These are phyloP conservation scores for Drosophila yakuba DNA, from an alignment of 1,140 invertebrate genomes.

Conservation along the genomic window DNA sequence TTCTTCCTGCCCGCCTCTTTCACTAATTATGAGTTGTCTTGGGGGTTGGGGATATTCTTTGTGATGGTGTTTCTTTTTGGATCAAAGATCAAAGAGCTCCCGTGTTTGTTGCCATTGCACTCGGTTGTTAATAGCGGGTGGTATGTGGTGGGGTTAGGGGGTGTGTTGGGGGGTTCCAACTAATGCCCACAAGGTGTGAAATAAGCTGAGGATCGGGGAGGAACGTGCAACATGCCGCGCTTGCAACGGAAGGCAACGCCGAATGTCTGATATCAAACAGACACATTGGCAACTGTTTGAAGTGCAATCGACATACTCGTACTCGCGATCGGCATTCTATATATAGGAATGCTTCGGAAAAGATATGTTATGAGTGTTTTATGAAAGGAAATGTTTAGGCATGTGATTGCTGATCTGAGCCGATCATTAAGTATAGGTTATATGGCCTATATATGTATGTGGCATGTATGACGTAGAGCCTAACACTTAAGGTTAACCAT, in stretches of 20 bases:
- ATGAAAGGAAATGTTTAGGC: slow-evolving; percentile 47
- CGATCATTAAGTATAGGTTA: slow-evolving; percentile 16
- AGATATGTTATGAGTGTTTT: slow-evolving; percentile 27
- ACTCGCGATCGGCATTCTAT: slow-evolving; percentile 50
- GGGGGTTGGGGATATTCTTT: slow-evolving; percentile 4
- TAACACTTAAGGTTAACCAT: not conserved
- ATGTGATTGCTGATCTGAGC: slow-evolving; percentile 45
- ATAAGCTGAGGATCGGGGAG: slow-evolving; percentile 32
- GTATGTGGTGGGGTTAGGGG: slow-evolving; percentile 7
- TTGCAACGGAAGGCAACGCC: slow-evolving; percentile 57
- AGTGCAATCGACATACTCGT: slow-evolving; percentile 66
- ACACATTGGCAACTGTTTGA: slow-evolving; percentile 81
- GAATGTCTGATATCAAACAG: slow-evolving; percentile 80
- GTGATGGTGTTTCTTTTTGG: slow-evolving; percentile 33
- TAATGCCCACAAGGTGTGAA: slow-evolving; percentile 60
- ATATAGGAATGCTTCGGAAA: slow-evolving; percentile 5
- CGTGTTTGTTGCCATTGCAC: slow-evolving; percentile 79
- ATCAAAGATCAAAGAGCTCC: slow-evolving; percentile 71
- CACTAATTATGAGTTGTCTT: slow-evolving; percentile 66
- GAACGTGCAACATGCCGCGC: slow-evolving; percentile 18
- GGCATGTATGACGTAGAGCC: slow-evolving; percentile 9
- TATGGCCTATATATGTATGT: not conserved
- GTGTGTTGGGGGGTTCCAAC: not conserved
- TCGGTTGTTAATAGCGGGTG: slow-evolving; percentile 48
- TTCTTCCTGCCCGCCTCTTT: slow-evolving; percentile 51